Evolutionary conservation across 2,113 vertebrate species (phyloP).

Genomic region (Mirounga angustirostris): DNA sequence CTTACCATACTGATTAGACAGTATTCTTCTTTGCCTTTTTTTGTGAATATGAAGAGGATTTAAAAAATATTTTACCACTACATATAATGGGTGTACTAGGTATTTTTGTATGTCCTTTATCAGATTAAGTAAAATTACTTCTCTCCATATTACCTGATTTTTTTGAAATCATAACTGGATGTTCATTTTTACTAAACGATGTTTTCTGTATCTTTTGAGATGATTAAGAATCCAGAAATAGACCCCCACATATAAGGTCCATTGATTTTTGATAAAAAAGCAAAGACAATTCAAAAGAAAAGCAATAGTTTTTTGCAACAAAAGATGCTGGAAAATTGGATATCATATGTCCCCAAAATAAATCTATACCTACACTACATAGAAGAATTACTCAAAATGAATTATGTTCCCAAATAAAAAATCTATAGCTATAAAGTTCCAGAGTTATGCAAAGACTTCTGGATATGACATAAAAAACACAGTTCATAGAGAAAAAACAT

Average conservation of each 20-base stretch:
- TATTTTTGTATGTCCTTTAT: neutral
- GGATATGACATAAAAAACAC: neutral
- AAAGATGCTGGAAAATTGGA: neutral
- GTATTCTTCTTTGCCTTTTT: neutral
- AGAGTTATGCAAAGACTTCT: neutral
- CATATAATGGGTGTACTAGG: neutral
- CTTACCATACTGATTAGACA: neutral
- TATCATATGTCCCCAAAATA: too few species aligned
- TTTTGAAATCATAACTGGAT: neutral
- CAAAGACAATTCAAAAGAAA: neutral
- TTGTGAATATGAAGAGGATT: neutral
- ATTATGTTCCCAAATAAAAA: neutral
- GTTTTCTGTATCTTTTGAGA: neutral
- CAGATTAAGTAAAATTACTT: neutral
- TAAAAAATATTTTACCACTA: neutral
- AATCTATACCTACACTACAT: neutral
- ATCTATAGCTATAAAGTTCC: neutral
- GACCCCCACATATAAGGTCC: too few species aligned
- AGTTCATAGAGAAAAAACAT: neutral
- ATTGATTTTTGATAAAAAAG: neutral
- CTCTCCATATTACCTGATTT: neutral
- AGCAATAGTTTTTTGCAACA: neutral
- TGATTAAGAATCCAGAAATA: neutral
- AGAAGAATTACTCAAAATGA: neutral
- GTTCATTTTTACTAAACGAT: neutral